Evolutionary conservation across 2,113 vertebrate species (phyloP).

Genomic region (Halichoerus grypus): DNA sequence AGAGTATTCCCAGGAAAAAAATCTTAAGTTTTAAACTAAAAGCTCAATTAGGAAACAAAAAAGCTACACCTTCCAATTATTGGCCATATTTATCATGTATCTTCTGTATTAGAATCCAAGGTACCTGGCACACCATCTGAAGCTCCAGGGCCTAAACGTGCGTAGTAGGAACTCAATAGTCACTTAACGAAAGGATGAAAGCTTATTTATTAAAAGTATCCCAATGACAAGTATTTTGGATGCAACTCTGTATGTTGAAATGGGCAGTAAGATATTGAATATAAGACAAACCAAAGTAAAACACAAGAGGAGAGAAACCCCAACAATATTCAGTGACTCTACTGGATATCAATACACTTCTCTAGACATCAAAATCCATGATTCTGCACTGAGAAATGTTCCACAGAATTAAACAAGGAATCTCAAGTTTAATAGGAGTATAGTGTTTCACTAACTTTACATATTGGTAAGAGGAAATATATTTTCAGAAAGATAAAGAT

Average conservation of each 20-base stretch:
- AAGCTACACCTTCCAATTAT: background rate
- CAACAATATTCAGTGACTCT: background rate
- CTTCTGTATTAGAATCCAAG: background rate
- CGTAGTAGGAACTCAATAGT: background rate
- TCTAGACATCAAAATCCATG: background rate
- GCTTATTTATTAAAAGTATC: background rate
- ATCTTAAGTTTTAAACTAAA: background rate
- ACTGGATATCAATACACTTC: background rate
- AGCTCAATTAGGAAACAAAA: conserved; percentile 11
- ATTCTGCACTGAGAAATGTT: background rate
- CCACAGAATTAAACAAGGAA: conserved; percentile 2
- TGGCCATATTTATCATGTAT: background rate
- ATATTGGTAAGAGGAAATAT: background rate
- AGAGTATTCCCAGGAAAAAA: background rate
- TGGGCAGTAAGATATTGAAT: background rate
- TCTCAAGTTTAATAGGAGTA: accelerated
- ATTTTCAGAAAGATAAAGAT: background rate
- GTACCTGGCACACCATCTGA: background rate
- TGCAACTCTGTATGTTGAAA: background rate
- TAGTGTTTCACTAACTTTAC: conserved; percentile 24
- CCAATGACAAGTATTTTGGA: background rate
- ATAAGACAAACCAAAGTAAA: conserved; percentile 26
- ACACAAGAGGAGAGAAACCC: conserved; percentile 3
- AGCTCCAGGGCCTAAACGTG: background rate
- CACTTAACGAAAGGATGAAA: conserved; percentile 19